Percentiles rank a stretch among this genome's conserved stretches.
These are phyloP conservation scores for Eubucco bourcierii DNA, from an alignment of 2,113 vertebrate genomes.

Conservation along the genomic window DNA sequence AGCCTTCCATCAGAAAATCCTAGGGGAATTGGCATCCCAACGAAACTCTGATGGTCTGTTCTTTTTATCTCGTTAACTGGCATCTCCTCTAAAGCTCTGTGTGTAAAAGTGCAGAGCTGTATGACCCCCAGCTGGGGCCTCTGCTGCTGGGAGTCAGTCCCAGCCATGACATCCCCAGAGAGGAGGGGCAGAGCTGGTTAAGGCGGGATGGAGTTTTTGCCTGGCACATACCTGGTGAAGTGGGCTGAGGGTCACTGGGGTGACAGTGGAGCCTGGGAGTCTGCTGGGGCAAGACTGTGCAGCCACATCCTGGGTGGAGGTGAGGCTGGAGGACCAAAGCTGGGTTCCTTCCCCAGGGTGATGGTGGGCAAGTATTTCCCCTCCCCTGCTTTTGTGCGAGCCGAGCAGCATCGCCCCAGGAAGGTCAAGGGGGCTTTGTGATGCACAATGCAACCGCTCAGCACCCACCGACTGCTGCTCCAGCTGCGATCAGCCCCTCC, in stretches of 20 bases:
- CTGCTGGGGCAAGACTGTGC: background rate
- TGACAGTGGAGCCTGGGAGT: no score
- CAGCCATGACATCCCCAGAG: background rate
- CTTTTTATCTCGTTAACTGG: background rate
- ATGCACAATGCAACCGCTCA: background rate
- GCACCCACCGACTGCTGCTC: no score
- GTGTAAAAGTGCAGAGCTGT: background rate
- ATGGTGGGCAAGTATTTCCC: background rate
- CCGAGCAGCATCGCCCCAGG: background rate
- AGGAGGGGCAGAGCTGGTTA: background rate
- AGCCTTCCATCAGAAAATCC: background rate
- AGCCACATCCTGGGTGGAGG: accelerated
- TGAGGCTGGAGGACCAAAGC: background rate
- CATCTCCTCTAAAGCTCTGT: background rate
- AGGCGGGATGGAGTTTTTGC: background rate
- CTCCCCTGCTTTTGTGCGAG: background rate
- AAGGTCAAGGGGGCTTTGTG: background rate
- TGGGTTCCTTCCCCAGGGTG: background rate
- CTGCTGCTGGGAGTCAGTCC: accelerated
- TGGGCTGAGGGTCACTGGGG: background rate
- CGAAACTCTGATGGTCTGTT: background rate
- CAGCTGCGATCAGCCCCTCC: background rate
- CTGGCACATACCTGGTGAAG: accelerated
- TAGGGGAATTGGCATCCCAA: background rate
- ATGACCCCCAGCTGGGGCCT: background rate